Conservation (phyloP, 1,140 invertebrate species). For the Zaprionus taronus region DNA sequence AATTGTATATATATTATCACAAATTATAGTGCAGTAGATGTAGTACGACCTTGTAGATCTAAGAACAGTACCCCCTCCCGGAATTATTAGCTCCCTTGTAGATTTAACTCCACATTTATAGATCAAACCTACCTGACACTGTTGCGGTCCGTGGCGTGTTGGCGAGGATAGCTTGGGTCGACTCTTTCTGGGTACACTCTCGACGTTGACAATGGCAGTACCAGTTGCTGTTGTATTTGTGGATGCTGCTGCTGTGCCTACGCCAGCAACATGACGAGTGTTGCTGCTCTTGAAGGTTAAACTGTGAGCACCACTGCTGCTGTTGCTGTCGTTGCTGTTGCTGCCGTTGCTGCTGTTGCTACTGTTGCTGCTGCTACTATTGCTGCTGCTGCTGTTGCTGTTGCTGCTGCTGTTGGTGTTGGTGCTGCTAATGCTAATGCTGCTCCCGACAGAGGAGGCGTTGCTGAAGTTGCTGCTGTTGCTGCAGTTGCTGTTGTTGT, state of each 20-base stretch:
- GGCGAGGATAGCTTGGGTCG: conserved; percentile 91
- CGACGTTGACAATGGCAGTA: conserved; percentile 68
- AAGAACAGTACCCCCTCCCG: no score
- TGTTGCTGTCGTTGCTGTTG: conserved; percentile 61
- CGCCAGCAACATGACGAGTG: conserved; percentile 49
- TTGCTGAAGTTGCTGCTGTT: conserved; percentile 75
- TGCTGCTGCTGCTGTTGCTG: conserved; percentile 35
- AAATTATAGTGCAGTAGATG: no score
- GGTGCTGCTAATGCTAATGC: conserved; percentile 70
- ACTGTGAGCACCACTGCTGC: conserved; percentile 49
- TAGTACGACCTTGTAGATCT: no score
- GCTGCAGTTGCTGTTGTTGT: conserved; percentile 76
- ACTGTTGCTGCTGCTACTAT: conserved; percentile 16
- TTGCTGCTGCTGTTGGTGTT: conserved; percentile 49
- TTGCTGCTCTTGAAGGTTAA: conserved; percentile 66
- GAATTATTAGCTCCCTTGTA: no score
- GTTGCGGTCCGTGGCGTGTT: conserved; percentile 91
- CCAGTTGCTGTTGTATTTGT: conserved; percentile 50
- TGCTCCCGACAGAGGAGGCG: conserved; percentile 72
- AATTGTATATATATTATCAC: no score
- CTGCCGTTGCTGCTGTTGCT: conserved; percentile 51
- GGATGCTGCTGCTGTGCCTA: conserved; percentile 41
- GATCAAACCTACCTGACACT: conserved; percentile 88
- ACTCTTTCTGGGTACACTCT: conserved; percentile 86
- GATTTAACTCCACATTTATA: no score